phyloP scores from a whole-genome alignment of 2,797 vertebrate species.

The Taeniopygia guttata region DNA sequence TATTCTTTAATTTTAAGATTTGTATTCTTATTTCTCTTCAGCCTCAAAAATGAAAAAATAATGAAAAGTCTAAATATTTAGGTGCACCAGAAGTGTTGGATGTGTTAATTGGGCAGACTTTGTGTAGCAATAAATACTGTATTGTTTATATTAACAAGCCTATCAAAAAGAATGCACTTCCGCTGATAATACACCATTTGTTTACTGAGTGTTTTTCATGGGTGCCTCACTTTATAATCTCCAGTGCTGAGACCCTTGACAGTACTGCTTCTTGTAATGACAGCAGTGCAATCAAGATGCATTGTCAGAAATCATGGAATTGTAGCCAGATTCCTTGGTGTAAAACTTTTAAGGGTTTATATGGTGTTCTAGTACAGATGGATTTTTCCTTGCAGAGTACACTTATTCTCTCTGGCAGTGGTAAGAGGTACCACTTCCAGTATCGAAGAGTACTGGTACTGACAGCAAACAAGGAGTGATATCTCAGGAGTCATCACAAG shows the following conservation, averaged over 20 bases:
- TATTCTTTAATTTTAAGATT: background rate
- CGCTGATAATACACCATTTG: background rate
- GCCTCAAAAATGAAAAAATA: background rate
- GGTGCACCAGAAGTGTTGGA: background rate
- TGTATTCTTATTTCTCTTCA: background rate
- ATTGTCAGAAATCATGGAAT: background rate
- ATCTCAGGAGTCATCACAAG: background rate
- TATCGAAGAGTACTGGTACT: background rate
- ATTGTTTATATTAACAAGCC: background rate
- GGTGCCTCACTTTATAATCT: background rate
- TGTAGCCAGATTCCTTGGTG: background rate
- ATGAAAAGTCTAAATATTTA: background rate
- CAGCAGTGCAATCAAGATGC: background rate
- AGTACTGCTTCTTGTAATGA: background rate
- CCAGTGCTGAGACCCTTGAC: background rate
- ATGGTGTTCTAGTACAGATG: background rate
- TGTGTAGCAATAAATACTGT: rapidly evolving
- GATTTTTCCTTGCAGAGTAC: background rate
- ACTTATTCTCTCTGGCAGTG: background rate
- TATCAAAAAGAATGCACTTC: background rate
- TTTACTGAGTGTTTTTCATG: background rate
- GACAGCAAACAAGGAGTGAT: background rate
- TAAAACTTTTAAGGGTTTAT: background rate
- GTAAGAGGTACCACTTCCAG: background rate
- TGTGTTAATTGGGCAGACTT: background rate